phyloP scores from a whole-genome alignment of 2,113 vertebrate genomes.

The Nycticebus coucang region DNA sequence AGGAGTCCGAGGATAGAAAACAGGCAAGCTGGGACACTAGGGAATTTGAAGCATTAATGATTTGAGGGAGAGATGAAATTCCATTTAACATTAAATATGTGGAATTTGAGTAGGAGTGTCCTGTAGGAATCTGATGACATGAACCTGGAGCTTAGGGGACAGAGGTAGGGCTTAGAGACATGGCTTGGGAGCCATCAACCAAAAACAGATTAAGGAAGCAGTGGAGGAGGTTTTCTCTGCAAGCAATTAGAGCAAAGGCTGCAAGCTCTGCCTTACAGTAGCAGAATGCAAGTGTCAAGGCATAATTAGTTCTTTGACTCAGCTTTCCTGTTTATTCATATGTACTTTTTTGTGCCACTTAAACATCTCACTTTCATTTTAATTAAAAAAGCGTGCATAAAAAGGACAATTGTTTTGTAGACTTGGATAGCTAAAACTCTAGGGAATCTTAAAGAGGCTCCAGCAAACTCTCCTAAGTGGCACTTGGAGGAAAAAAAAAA shows the following conservation, averaged over 20 bases:
- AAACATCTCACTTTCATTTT: slow-evolving; percentile 54
- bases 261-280: background rate
- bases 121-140: background rate
- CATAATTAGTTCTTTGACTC: slow-evolving; percentile 59
- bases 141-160: background rate
- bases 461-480: background rate
- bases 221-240: background rate
- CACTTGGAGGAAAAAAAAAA: background rate
- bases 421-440: slow-evolving; percentile 12
- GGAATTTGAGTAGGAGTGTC: background rate
- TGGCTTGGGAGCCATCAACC: background rate
- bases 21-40: background rate
- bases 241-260: slow-evolving; percentile 40
- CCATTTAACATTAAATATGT: background rate
- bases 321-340: slow-evolving; percentile 61
- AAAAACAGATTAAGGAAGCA: slow-evolving; percentile 22
- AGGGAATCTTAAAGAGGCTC: background rate
- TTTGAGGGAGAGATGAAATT: background rate
- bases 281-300: slow-evolving; percentile 39
- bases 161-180: background rate
- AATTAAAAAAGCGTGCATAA: slow-evolving; percentile 44
- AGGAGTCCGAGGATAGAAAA: background rate
- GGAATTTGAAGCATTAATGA: background rate
- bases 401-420: slow-evolving; percentile 6
- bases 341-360: slow-evolving; percentile 17